A percentile compares a stretch with the other conserved stretches of the same genome.
These are phyloP conservation scores for Drosophila recens DNA, from an alignment of 2,888 invertebrate genomes.

Conservation along the genomic window DNA sequence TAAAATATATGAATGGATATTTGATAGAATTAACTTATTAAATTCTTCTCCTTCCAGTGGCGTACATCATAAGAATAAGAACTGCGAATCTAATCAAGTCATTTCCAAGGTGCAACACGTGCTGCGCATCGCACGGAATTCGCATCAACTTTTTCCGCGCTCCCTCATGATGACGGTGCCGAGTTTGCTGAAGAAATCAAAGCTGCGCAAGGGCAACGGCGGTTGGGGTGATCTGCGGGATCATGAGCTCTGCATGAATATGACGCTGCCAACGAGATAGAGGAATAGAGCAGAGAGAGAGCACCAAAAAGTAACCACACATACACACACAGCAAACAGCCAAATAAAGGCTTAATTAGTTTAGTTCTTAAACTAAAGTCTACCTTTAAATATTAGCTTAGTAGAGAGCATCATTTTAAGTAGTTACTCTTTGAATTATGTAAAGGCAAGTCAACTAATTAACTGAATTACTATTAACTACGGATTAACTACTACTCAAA, in stretches of 20 bases:
- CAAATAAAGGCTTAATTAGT: slow-evolving; percentile 31
- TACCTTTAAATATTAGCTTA: slow-evolving; percentile 45
- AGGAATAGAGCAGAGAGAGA: not conserved
- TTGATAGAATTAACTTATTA: not conserved
- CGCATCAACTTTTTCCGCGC: slow-evolving; percentile 89
- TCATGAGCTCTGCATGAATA: slow-evolving; percentile 92
- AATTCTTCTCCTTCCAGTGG: slow-evolving; percentile 88
- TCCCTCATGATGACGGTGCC: slow-evolving; percentile 89
- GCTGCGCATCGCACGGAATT: slow-evolving; percentile 89
- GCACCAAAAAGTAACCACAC: slow-evolving; percentile 37
- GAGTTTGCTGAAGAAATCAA: slow-evolving; percentile 90
- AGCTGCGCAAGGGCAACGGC: slow-evolving; percentile 95
- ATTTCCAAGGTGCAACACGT: slow-evolving; percentile 94
- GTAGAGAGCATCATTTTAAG: slow-evolving; percentile 36
- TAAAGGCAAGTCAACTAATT: slow-evolving; percentile 23
- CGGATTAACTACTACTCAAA: slow-evolving; percentile 26
- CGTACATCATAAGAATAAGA: slow-evolving; percentile 97
- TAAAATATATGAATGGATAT: not conserved
- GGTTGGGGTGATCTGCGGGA: slow-evolving; percentile 98
- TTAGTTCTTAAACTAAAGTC: slow-evolving; percentile 32
- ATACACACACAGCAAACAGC: slow-evolving; percentile 17
- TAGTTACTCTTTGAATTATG: slow-evolving; percentile 37
- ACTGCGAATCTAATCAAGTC: slow-evolving; percentile 94
- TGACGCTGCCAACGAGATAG: slow-evolving; percentile 86
- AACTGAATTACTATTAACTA: slow-evolving; percentile 18